Base-by-base conservation (phyloP, 2,797 vertebrate species). In the Macropus fuliginosus region DNA sequence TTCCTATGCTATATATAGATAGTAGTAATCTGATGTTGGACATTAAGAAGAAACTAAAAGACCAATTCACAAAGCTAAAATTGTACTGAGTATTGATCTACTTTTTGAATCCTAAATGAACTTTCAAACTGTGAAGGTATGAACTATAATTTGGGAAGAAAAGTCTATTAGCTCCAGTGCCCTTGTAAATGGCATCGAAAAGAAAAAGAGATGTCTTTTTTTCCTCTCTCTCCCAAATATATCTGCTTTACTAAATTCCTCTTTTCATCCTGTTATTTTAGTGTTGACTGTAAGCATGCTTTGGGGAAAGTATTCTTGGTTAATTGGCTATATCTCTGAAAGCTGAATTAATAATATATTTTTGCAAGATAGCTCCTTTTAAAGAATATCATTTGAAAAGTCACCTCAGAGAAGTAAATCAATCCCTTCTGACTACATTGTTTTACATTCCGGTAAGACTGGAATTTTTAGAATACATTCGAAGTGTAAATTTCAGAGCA, bases 291-390 rank as follows among this genome's bases (percentile, higher is more conserved):
- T 94, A 81, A 90, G 3, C 12, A 92, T 18, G 93, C 10, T 81
- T 74, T 59, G 16, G 94, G 95, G 96, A 54, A 92, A 31, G n/a
- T 91, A 62, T 62, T 91, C 59, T 90, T 90, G 54, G 56, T 92
- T 62, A 93, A 56, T 91, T 92, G 91, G n/a, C 29, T 91, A 18
- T 94, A 56, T 52, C 13, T 81, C 92, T 93, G 92, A 94, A 62
- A 66, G 57, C 89, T 31, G 18, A 29, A 29, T 81, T 16, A 94
- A 28, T 12, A 95, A 92, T 93, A 90, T 29, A 16, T 81, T 94
- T 2, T 94, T 56, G 4, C 16, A 92, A 96, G 34, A 91, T 0
- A 91, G 62, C 57, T 4, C 54, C 18, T 92, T 93, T 94, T 94
- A 87, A 92, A 96, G 92, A 92, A 74, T 13, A 89, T 3, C 11